Conservation (phyloP, 2,888 invertebrate species). For the Augochlorella aurata region DNA sequence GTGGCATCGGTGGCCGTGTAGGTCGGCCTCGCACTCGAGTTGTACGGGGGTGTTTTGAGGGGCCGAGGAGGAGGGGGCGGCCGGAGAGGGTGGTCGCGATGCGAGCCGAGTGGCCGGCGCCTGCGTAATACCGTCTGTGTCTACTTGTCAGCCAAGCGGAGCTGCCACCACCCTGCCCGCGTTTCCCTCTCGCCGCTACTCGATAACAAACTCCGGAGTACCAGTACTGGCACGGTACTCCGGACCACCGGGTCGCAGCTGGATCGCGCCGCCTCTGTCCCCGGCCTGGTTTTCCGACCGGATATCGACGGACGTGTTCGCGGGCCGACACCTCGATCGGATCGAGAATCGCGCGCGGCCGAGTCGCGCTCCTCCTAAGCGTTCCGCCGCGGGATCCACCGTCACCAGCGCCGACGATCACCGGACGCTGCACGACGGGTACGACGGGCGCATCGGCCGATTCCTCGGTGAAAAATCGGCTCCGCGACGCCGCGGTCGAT, state of each 20-base stretch:
- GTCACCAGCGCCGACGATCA: neutral
- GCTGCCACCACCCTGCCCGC: constrained; percentile 76
- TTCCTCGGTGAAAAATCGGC: neutral
- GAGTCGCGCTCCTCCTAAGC: neutral
- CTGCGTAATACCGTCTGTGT: constrained; percentile 62
- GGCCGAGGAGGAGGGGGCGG: neutral
- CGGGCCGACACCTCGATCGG: constrained; percentile 33
- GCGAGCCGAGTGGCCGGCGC: constrained; percentile 48
- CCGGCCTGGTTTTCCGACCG: neutral
- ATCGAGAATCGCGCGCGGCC: neutral
- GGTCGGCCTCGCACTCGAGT: constrained; percentile 40
- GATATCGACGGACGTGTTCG: constrained; percentile 51
- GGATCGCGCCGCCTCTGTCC: constrained; percentile 32
- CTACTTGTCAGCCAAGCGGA: constrained; percentile 73
- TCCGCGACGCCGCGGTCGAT: neutral
- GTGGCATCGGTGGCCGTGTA: constrained; percentile 45
- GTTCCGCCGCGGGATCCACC: neutral
- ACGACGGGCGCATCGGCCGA: neutral
- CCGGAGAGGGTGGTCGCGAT: constrained; percentile 27
- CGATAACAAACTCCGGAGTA: constrained; percentile 77
- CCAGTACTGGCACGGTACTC: constrained; percentile 80
- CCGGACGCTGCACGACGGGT: neutral
- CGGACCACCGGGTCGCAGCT: constrained; percentile 74
- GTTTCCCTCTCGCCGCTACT: constrained; percentile 69
- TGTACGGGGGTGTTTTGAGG: constrained; percentile 30